Percentiles rank a stretch among this genome's conserved stretches.
These are phyloP conservation scores for Dromococcyx pavoninus DNA, from an alignment of 2,797 vertebrate species.

Conservation along the genomic window DNA sequence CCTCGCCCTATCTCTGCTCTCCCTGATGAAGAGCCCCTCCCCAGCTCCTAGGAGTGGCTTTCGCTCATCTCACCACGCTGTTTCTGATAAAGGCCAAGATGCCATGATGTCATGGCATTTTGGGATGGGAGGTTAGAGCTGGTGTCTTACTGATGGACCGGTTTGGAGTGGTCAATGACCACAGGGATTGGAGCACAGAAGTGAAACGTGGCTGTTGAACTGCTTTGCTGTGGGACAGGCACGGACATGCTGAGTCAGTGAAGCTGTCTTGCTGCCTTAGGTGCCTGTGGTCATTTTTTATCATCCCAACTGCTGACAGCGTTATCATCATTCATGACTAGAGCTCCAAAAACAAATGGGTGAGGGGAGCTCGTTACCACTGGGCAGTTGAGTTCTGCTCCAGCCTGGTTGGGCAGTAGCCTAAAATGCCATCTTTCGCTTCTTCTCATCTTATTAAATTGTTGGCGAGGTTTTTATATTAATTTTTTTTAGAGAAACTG, in stretches of 20 bases:
- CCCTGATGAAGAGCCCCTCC: too few species aligned
- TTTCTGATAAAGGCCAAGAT: too few species aligned
- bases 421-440: neutral
- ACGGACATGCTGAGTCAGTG: neutral
- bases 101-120: too few species aligned
- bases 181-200: accelerated
- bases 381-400: neutral
- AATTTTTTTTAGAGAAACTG: neutral
- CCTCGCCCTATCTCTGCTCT: too few species aligned
- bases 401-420: neutral
- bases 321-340: neutral
- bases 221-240: neutral
- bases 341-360: neutral
- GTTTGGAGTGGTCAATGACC: neutral
- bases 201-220: neutral
- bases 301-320: neutral
- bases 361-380: neutral
- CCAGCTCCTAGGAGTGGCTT: neutral
- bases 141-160: neutral
- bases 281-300: neutral
- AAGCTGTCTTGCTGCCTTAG: neutral
- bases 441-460: neutral
- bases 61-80: neutral
- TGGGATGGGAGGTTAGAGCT: neutral
- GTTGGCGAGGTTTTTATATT: accelerated